Evolutionary conservation across 2,113 vertebrate genomes (phyloP).

Genomic region (Sclerurus mexicanus): DNA sequence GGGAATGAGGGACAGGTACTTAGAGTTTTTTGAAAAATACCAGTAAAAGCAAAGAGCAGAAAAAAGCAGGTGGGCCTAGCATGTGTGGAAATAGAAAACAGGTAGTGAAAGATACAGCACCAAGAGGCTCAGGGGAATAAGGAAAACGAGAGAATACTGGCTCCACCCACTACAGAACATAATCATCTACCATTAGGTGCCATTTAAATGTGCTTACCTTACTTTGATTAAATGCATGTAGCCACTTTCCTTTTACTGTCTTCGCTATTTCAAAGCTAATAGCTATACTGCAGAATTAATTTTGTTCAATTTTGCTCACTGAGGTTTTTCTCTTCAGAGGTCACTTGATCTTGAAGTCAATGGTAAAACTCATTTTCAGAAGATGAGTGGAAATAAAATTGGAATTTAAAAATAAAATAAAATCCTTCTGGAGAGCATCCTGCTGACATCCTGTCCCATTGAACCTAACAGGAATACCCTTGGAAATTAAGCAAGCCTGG

Average conservation of each 20-base stretch:
- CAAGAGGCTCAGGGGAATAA: neutral
- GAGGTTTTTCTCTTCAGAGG: neutral
- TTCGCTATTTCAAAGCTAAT: neutral
- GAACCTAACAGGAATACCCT: neutral
- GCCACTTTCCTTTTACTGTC: neutral
- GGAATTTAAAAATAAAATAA: neutral
- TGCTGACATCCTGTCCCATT: neutral
- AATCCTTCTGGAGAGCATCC: neutral
- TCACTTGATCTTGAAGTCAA: neutral
- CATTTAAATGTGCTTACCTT: neutral
- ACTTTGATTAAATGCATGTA: neutral
- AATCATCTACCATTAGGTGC: neutral
- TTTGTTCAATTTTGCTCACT: neutral
- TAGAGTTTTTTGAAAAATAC: neutral
- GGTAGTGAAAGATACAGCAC: neutral
- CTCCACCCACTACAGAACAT: neutral
- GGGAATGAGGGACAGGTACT: neutral
- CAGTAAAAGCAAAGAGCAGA: neutral
- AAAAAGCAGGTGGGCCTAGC: neutral
- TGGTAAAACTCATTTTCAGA: neutral
- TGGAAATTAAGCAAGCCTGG: neutral
- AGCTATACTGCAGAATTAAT: neutral
- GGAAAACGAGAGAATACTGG: neutral
- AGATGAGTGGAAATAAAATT: neutral
- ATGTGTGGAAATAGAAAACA: neutral